Conservation (phyloP, 2,113 vertebrate species). For the Anolis sagrei region DNA sequence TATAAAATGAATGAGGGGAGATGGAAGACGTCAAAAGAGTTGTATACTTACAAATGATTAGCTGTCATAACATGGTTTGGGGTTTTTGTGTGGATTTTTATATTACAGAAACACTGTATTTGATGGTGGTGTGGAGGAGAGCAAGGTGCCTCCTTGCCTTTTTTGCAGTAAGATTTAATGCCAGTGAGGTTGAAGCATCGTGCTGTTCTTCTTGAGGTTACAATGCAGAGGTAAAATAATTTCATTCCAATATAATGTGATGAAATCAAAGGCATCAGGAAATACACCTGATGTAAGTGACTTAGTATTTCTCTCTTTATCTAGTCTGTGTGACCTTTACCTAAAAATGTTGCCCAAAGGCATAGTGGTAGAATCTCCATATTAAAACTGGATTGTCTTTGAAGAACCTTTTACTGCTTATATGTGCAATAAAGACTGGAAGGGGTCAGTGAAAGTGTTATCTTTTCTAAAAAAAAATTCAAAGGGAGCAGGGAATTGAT, state of each 20-base stretch:
- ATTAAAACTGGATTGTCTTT: neutral
- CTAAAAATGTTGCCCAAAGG: conserved; percentile 15
- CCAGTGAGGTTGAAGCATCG: conserved; percentile 29
- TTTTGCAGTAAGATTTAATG: conserved; percentile 52
- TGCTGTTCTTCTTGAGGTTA: conserved; percentile 8
- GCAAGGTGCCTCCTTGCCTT: conserved; percentile 42
- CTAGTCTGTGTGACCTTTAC: conserved; percentile 8
- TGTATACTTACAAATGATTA: conserved; percentile 74
- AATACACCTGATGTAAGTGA: conserved; percentile 6
- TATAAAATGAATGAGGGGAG: conserved; percentile 65
- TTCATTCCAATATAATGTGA: conserved; percentile 41
- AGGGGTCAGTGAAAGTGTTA: too few relatives aligned
- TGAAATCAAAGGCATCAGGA: conserved; percentile 37
- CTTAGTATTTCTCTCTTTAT: conserved; percentile 3
- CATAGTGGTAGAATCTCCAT: conserved; percentile 32
- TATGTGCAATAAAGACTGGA: too few relatives aligned
- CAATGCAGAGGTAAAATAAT: conserved; percentile 28
- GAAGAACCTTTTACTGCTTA: neutral
- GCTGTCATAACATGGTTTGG: conserved; percentile 67
- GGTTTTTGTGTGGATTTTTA: neutral
- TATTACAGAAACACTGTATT: conserved; percentile 12
- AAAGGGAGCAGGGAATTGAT: too few relatives aligned
- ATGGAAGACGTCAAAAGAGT: conserved; percentile 71
- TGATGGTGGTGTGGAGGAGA: neutral
- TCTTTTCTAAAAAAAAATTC: too few relatives aligned